Conservation (phyloP, 2,113 vertebrate genomes). For the Leucopternis melanops region DNA sequence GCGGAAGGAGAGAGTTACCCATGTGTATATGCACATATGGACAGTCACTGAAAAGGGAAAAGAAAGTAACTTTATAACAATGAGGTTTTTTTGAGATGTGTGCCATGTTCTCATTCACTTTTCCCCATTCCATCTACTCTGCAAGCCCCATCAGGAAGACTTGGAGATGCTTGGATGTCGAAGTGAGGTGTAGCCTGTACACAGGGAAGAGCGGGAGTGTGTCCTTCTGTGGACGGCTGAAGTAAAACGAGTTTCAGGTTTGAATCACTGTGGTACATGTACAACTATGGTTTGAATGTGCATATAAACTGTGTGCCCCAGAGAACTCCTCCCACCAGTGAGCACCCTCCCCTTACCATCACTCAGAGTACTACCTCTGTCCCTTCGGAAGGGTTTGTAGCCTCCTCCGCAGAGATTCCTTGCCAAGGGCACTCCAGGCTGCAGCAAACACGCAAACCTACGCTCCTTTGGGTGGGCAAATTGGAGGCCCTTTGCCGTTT, state of each 20-base stretch:
- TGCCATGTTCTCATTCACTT: background rate
- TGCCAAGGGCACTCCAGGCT: background rate
- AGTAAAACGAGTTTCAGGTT: background rate
- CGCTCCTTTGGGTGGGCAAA: no score
- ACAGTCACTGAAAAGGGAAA: background rate
- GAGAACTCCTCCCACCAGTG: background rate
- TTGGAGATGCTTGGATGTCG: background rate
- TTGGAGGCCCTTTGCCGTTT: background rate
- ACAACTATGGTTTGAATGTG: background rate
- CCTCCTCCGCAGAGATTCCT: background rate
- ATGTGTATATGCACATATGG: background rate
- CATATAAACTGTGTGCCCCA: background rate
- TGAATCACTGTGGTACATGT: background rate
- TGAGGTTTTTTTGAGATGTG: background rate
- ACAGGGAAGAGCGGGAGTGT: background rate
- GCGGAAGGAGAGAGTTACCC: background rate
- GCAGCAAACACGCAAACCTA: background rate
- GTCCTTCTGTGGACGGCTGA: background rate
- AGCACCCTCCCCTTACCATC: background rate
- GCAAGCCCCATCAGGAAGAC: background rate
- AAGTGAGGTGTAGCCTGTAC: background rate
- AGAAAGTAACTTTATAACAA: background rate
- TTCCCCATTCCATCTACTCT: background rate
- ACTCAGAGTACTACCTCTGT: no score
- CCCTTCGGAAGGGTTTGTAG: background rate